Base-by-base conservation (phyloP, 1,140 invertebrate species). In the Hirudo medicinalis region DNA sequence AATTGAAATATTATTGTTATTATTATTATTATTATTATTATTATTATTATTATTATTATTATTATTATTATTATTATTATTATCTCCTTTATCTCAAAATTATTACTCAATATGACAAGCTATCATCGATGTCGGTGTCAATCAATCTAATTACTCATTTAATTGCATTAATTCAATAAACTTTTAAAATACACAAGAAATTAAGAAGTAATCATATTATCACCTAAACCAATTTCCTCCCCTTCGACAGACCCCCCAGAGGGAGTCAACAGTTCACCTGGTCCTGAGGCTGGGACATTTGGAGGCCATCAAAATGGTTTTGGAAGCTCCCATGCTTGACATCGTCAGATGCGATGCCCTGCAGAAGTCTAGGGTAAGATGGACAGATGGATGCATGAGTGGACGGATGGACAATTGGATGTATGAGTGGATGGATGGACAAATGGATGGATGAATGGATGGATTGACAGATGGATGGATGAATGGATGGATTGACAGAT, bases 291-390 rank as follows among this genome's bases (percentile, higher is more conserved):
- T 74, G 11, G 70, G 73, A 32, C 73, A 74, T 43, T 67, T 74
- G 27, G 73, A 72, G 22, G 70, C 70, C 29, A 57, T 71, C 63
- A 72, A 71, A 27, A 43, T 74, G 70, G 32, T 74, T 20, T 69
- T 74, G 17, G 68, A 74, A 55, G 20, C 70, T 20, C 66, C 73
- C 9, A 49, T 70, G 32, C 70, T 74, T 15, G 73, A 74, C 70
- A 67, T 74, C 70, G 70, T 74, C 25, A 43, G 54, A 29, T 74
- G 73, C 54, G 73, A 74, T 40, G 70, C 73, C 54, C 70, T 71
- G 19, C 73, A 74, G 29, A 72, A 68, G 53, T 54, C 70, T 13
- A 71, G 70, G 73, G 73, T 74, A 67, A n/a, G 43, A 49, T 2
- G 43, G 43, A 49, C 11, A 17, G 43, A 49, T 13, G 43, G 43